Evolutionary conservation across 2,797 vertebrate genomes (phyloP).

Genomic region (Sebastes matsubarae): DNA sequence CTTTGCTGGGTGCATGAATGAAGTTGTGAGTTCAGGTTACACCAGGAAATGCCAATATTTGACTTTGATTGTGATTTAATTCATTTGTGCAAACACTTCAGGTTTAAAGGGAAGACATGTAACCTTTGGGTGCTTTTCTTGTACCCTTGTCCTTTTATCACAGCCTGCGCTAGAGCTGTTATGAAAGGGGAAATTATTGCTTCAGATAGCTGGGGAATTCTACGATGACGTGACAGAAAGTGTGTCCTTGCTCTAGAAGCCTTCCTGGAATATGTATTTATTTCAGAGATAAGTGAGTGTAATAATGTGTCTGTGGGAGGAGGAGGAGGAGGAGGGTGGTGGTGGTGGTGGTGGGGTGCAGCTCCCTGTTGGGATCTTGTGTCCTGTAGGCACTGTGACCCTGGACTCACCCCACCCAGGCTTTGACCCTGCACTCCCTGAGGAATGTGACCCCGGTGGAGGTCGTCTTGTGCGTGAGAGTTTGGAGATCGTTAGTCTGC

Average conservation of each 20-base stretch:
- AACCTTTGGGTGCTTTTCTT: constrained; percentile 8
- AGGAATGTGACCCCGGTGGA: constrained; percentile 82
- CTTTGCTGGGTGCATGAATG: constrained; percentile 5
- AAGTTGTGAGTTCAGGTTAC: constrained; percentile 15
- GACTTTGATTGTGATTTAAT: constrained; percentile 33
- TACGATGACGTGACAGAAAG: not conserved
- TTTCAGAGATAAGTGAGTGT: constrained; percentile 15
- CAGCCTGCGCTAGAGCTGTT: not conserved
- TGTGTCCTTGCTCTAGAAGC: not conserved
- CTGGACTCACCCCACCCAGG: constrained; percentile 77
- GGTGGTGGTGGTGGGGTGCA: not conserved
- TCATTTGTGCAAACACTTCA: constrained; percentile 14
- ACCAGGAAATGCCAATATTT: constrained; percentile 57
- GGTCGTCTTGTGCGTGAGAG: constrained; percentile 66
- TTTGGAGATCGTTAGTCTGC: constrained; percentile 60
- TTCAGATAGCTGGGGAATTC: constrained; percentile 19
- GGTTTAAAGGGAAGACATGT: constrained; percentile 10
- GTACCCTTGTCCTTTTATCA: constrained; percentile 29
- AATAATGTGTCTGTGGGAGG: not conserved
- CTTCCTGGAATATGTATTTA: not conserved
- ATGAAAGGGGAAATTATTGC: constrained; percentile 24
- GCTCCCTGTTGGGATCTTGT: constrained; percentile 56
- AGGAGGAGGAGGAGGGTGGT: not conserved
- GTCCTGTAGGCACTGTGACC: constrained; percentile 78
- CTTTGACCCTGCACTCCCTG: constrained; percentile 79